Conservation (phyloP, 1,140 invertebrate species). For the Diploscapter pachys region DNA sequence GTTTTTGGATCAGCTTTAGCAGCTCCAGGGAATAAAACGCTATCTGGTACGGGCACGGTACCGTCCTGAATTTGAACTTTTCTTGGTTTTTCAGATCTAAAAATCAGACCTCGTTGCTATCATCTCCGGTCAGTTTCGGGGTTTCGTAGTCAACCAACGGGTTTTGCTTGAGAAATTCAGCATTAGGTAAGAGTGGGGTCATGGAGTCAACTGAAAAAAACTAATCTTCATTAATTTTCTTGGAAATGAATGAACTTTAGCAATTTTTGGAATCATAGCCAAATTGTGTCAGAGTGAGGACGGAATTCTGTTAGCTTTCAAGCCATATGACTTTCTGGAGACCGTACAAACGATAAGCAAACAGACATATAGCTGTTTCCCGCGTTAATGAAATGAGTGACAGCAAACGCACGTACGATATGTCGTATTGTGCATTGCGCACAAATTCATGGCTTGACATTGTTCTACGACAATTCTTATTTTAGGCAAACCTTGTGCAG, state of each 20-base stretch:
- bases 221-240: neutral
- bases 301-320: no score
- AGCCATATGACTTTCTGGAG: no score
- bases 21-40: slow-evolving; percentile 28
- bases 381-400: no score
- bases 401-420: no score
- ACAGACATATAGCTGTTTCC: no score
- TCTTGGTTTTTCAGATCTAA: neutral
- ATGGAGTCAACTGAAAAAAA: slow-evolving; percentile 33
- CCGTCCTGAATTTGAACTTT: slow-evolving; percentile 29
- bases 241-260: neutral
- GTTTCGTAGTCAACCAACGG: slow-evolving; percentile 37
- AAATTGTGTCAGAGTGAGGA: no score
- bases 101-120: neutral
- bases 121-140: slow-evolving; percentile 16
- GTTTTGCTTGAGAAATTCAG: slow-evolving; percentile 35
- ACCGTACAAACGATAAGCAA: no score
- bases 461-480: neutral
- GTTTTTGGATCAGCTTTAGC: slow-evolving; percentile 30
- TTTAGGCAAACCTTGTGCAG: no score
- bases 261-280: neutral
- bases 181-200: slow-evolving; percentile 31
- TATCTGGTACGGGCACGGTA: slow-evolving; percentile 19
- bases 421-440: no score
- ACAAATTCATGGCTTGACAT: neutral